Base-by-base conservation (phyloP, 2,888 invertebrate species). In the Tachystola acroxantha region DNA sequence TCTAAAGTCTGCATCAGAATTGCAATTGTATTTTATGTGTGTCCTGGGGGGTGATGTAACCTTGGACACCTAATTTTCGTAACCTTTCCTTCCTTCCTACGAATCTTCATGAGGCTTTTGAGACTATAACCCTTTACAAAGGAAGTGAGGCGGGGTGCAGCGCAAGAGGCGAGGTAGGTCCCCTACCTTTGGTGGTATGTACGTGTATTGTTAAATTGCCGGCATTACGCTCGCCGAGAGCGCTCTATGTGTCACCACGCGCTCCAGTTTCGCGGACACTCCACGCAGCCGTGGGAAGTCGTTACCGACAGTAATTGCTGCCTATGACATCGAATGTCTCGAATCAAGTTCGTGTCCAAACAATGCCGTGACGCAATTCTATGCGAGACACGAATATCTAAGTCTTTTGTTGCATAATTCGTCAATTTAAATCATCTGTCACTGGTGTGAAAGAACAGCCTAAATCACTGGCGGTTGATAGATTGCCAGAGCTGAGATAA, bases 241-340 rank as follows among this genome's bases (percentile, higher is more conserved):
- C 59, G 55, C 54, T 71, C 63, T 65, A 64, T 75, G 75, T 79
- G 79, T 77, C 75, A 77, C 71, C 58, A 55, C 55, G 52, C 57
- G 79, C 70, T 79, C 79, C 52, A 78, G 68, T 75, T 79, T 68
- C 56, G 65, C 64, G 56, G 57, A 62, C 65, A 64, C 61, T 54
- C 51, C 47, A 44, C 46, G 56, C 55, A 56, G 61, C 63, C 78
- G 78, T 80, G 80, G 76, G 79, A 80, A 79, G 73, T 69, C 63
- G 64, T 70, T 67, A 68, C 58, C 51, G 54, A 59, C 64, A 58
- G 61, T 68, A 68, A 70, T 70, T 57, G 54, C 56, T 46, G 55
- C 50, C 57, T 57, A 54, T 57, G 63, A 61, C 63, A 57, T 56
- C 55, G 50, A 34, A 58, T 49, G 53, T 51, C 53, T 49, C 48